Base-by-base conservation (phyloP, 2,888 invertebrate species). In the Trichogramma evanescens region DNA sequence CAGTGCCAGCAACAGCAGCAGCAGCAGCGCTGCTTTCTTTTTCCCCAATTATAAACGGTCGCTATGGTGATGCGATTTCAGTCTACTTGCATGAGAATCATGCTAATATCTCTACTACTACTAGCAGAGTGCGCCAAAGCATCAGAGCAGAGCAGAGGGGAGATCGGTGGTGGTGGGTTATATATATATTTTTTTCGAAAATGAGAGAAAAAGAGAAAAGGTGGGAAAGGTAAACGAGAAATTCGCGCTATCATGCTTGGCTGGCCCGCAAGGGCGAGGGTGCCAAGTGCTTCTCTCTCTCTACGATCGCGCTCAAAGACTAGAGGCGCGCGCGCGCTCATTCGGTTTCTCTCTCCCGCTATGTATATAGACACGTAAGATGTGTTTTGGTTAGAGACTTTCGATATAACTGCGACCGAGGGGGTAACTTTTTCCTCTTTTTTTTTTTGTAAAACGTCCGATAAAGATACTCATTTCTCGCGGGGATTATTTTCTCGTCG, bases 41-140 rank as follows among this genome's bases (percentile, higher is more conserved):
- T 26, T 26, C 68, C 72, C 72, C 72, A 72, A 73, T 73, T 72
- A 26, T 26, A 73, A 73, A 69, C 70, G 70, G 74, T 72, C 72
- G 72, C 73, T 73, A 73, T 74, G 73, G 72, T 66, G 72, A 74
- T 72, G 63, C 63, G 62, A 66, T 66, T 67, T 67, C 63, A 63
- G 66, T 68, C 62, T 45, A n/a, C 8, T 45, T 9, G n/a, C 45
- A 38, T 46, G 46, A 46, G 9, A 5, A 6, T 10, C 48, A 48
- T 13, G 48, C 6, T 10, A 48, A 26, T 13, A 6, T 6, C 9
- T 46, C 10, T 48, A 13, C 26, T 7, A 13, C 46, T 48, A 13
- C 26, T 48, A 10, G 10, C 26, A 10, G 48, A 50, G 38, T 41
- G 50, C 50, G 40, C 38, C 8, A 26, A 26, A 26, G 26, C 26